Percentiles rank a stretch among this genome's conserved stretches.
Conservation (phyloP, 1,140 invertebrate species). For the Drosophila kepulauana region DNA sequence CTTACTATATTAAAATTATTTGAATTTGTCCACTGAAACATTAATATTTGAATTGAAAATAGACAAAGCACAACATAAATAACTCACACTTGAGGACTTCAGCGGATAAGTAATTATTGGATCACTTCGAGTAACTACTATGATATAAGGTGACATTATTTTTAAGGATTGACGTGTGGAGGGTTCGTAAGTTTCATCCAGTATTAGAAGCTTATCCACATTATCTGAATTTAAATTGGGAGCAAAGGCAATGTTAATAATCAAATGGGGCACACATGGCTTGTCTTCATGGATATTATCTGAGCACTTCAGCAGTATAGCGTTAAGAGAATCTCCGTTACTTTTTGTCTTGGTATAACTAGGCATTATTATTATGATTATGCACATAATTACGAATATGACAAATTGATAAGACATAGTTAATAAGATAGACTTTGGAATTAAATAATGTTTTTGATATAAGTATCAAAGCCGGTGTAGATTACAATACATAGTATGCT, state of each 20-base stretch:
- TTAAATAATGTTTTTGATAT: neutral
- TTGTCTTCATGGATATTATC: neutral
- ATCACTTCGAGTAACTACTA: constrained; percentile 40
- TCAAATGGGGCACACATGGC: constrained; percentile 56
- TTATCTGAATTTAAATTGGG: constrained; percentile 44
- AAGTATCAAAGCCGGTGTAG: neutral
- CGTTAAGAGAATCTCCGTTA: constrained; percentile 35
- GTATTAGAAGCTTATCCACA: constrained; percentile 46
- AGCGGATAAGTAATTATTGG: constrained; percentile 53
- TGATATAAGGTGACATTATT: constrained; percentile 61
- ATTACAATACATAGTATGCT: neutral
- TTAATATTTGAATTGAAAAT: neutral
- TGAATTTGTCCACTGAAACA: too few species aligned
- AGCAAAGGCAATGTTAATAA: constrained; percentile 58
- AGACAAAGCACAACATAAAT: too few species aligned
- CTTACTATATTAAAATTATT: neutral
- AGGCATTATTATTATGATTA: neutral
- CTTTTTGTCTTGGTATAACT: constrained; percentile 6
- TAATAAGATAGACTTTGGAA: neutral
- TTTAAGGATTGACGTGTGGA: constrained; percentile 32
- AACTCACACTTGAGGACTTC: constrained; percentile 41
- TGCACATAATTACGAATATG: constrained; percentile 6
- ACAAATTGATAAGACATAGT: neutral
- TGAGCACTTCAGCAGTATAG: constrained; percentile 51
- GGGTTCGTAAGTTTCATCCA: constrained; percentile 57